Conservation (phyloP, 2,797 vertebrate genomes). For the Lepilemur ruficaudatus region DNA sequence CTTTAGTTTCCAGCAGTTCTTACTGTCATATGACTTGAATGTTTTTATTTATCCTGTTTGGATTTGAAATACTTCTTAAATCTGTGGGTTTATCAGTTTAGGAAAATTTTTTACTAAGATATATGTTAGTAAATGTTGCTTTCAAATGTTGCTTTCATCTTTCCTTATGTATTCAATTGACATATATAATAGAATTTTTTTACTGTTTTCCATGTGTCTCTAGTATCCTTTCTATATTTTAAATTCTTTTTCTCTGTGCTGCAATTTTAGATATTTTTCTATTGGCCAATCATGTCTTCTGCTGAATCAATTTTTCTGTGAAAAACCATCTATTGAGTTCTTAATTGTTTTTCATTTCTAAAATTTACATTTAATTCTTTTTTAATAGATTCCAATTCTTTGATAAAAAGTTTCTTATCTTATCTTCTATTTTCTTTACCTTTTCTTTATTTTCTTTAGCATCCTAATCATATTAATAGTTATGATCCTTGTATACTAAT, state of each 20-base stretch:
- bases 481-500: not conserved
- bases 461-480: not conserved
- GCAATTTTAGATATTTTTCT: not conserved
- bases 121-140: too few relatives aligned
- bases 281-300: not conserved
- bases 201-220: not conserved
- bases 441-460: not conserved
- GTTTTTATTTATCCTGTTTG: not conserved
- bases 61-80: not conserved
- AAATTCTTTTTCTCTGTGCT: conserved; percentile 3
- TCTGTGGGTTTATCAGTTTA: not conserved
- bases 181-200: not conserved
- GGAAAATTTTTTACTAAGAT: not conserved
- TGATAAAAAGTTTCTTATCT: not conserved
- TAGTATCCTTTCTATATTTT: not conserved
- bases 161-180: not conserved
- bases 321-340: not conserved
- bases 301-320: not conserved
- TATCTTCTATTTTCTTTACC: not conserved
- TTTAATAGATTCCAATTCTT: not conserved
- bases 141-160: not conserved
- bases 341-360: not conserved
- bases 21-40: not conserved
- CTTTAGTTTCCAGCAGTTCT: not conserved
- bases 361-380: not conserved